Conservation (phyloP, 2,888 invertebrate genomes). For the Pegoplata infirma region DNA sequence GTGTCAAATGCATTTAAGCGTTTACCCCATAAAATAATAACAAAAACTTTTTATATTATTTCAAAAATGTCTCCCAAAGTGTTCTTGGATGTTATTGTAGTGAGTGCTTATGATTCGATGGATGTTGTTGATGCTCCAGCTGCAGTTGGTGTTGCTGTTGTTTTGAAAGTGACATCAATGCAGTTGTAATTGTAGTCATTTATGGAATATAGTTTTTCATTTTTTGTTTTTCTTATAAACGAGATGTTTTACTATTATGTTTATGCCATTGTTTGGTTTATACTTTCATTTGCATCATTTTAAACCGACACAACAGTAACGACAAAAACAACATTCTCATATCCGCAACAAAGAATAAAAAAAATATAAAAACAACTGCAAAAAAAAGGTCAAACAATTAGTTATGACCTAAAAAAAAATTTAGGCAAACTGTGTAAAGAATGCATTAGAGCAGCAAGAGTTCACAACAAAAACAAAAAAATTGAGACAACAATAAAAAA, state of each 20-base stretch:
- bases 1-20: slow-evolving; percentile 4
- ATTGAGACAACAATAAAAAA: not conserved
- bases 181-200: slow-evolving; percentile 44
- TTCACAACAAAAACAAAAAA: slow-evolving; percentile 10
- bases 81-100: not conserved
- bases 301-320: slow-evolving; percentile 15
- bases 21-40: not conserved
- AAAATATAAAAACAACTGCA: not conserved
- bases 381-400: slow-evolving; percentile 61
- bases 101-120: not conserved
- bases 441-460: slow-evolving; percentile 34
- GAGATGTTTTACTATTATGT: slow-evolving; percentile 16
- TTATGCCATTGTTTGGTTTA: slow-evolving; percentile 21
- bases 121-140: not conserved
- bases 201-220: slow-evolving; percentile 24
- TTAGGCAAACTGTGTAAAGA: slow-evolving; percentile 34
- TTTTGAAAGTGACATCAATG: slow-evolving; percentile 30
- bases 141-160: slow-evolving; percentile 3
- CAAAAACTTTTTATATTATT: not conserved
- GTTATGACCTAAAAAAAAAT: slow-evolving; percentile 58
- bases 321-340: slow-evolving; percentile 25
- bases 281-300: slow-evolving; percentile 18
- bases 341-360: not conserved
- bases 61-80: not conserved
- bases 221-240: not conserved